These are phyloP conservation scores for Drosophila rufa DNA, from an alignment of 1,140 invertebrate genomes.

Conservation along the genomic window DNA sequence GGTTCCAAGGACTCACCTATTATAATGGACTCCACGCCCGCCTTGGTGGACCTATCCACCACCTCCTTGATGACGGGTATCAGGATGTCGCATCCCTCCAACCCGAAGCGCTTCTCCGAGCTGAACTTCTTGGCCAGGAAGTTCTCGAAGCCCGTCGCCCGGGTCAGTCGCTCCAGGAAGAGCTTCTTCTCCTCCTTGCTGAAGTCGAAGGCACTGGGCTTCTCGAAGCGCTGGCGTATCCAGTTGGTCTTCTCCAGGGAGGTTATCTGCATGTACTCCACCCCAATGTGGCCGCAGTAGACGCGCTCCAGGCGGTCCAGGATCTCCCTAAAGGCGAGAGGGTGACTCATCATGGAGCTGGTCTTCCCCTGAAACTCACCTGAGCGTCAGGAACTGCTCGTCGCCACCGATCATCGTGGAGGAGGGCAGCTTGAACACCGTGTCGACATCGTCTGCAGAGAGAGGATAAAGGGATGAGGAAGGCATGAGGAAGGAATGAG, in stretches of 20 bases:
- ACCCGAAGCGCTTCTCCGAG: conserved; percentile 96
- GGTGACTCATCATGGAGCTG: conserved; percentile 35
- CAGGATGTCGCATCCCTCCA: conserved; percentile 96
- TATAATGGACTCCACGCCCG: conserved; percentile 90
- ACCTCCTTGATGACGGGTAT: conserved; percentile 95
- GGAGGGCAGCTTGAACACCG: conserved; percentile 61
- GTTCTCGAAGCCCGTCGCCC: conserved; percentile 89
- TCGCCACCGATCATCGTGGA: conserved; percentile 68
- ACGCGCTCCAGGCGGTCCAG: conserved; percentile 90
- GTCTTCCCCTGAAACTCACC: conserved; percentile 38
- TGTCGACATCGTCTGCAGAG: conserved; percentile 58
- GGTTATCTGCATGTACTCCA: conserved; percentile 95
- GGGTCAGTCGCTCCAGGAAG: conserved; percentile 59
- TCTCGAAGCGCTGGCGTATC: conserved; percentile 92
- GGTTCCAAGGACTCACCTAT: conserved; percentile 1
- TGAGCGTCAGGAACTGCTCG: conserved; percentile 57
- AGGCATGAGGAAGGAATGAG: too few species aligned
- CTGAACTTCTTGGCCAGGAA: conserved; percentile 95
- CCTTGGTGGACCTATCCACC: conserved; percentile 92
- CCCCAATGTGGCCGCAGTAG: conserved; percentile 90
- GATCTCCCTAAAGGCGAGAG: conserved; percentile 88
- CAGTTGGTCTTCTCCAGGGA: conserved; percentile 92
- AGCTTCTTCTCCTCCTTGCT: conserved; percentile 53
- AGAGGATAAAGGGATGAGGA: too few species aligned
- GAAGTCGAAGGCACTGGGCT: conserved; percentile 86